These are phyloP conservation scores for Luperina nickerlii DNA, from an alignment of 2,888 invertebrate species.

Conservation along the genomic window DNA sequence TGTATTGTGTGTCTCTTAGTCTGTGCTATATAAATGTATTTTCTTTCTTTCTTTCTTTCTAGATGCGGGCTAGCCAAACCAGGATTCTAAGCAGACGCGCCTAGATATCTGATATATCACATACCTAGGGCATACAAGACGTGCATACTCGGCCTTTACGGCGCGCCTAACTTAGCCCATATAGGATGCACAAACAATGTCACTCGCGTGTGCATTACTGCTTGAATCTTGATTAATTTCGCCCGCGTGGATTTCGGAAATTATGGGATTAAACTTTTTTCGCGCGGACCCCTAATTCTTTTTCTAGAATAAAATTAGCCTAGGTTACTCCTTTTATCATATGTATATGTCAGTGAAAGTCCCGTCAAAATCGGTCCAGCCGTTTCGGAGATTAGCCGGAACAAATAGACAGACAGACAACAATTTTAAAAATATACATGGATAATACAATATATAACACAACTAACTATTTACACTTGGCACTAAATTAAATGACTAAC, in stretches of 20 bases:
- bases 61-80: slow-evolving; percentile 8
- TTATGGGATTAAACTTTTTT: background rate
- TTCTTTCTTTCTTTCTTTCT: no score
- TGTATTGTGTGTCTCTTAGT: no score
- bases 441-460: background rate
- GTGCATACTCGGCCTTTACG: slow-evolving; percentile 46
- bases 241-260: background rate
- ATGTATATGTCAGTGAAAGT: no score
- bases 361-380: no score
- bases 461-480: background rate
- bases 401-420: no score
- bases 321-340: background rate
- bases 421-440: no score
- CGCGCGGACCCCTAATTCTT: background rate
- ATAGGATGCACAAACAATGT: slow-evolving; percentile 23
- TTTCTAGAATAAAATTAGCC: background rate
- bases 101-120: slow-evolving; percentile 38
- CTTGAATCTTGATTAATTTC: slow-evolving; percentile 33
- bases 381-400: background rate
- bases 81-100: slow-evolving; percentile 22
- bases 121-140: slow-evolving; percentile 29
- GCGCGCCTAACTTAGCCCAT: slow-evolving; percentile 19
- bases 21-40: no score
- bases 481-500: background rate
- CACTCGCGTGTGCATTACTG: slow-evolving; percentile 6